phyloP scores from a whole-genome alignment of 2,888 invertebrate genomes.

The Coelopa pilipes region DNA sequence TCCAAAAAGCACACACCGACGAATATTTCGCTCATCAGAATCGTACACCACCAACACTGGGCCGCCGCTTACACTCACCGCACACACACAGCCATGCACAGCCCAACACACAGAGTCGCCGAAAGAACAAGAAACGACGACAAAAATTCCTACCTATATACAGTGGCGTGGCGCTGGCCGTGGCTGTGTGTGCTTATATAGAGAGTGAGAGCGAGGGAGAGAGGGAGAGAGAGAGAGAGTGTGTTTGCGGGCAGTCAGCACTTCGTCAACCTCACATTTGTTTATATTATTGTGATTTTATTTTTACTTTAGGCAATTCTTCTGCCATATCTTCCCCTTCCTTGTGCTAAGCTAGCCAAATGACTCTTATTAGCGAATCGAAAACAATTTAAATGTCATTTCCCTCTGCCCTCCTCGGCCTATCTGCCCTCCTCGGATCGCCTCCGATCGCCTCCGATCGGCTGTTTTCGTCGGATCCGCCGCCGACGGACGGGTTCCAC shows the following conservation, averaged over 20 bases:
- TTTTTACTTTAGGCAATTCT: background rate
- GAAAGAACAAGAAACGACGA: slow-evolving; percentile 15
- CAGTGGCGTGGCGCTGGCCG: background rate
- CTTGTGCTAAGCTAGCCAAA: background rate
- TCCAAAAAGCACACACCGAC: slow-evolving; percentile 59
- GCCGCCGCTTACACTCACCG: too few species aligned
- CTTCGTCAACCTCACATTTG: background rate
- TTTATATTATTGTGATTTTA: slow-evolving; percentile 5
- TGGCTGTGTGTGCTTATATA: background rate
- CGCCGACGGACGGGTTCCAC: too few species aligned
- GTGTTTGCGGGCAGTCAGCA: too few species aligned
- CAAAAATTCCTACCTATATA: slow-evolving; percentile 20
- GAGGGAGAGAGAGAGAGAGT: too few species aligned
- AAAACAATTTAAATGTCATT: background rate
- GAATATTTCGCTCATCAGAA: slow-evolving; percentile 34
- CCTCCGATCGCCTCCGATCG: too few species aligned
- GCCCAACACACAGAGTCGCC: background rate
- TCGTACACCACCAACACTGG: slow-evolving; percentile 15
- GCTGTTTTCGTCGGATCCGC: too few species aligned
- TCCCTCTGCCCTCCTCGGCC: background rate
- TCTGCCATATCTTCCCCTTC: background rate
- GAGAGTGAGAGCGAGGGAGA: too few species aligned
- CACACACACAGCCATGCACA: too few species aligned
- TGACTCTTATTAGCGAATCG: too few species aligned
- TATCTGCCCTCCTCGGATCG: too few species aligned